Percentiles rank a stretch among this genome's conserved stretches.
phyloP scores from a whole-genome alignment of 2,113 vertebrate species.

The Semnornis frantzii region DNA sequence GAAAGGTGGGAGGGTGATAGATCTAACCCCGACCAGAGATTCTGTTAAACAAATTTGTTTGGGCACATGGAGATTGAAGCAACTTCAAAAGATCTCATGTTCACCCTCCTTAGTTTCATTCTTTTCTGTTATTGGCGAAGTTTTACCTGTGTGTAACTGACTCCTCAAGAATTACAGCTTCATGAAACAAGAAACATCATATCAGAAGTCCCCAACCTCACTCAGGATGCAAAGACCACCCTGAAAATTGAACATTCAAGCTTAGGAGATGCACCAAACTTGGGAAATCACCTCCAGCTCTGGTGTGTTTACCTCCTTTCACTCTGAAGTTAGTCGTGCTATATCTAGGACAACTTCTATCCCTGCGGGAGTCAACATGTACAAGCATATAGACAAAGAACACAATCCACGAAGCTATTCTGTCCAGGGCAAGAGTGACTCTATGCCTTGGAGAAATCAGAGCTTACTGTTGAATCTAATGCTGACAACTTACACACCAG shows the following conservation, averaged over 20 bases:
- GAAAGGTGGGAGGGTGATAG: background rate
- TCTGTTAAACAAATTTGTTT: background rate
- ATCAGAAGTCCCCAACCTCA: background rate
- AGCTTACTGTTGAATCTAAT: background rate
- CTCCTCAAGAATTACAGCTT: background rate
- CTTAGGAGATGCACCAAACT: background rate
- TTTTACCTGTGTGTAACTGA: background rate
- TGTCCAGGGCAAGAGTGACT: background rate
- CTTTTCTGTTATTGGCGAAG: background rate
- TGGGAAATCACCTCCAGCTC: background rate
- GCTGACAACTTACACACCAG: background rate
- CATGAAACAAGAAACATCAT: background rate
- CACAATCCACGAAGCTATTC: background rate
- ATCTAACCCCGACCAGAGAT: background rate
- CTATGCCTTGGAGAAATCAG: background rate
- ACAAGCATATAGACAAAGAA: background rate
- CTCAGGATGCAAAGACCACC: rapidly evolving
- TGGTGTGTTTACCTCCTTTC: background rate
- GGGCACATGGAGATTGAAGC: background rate
- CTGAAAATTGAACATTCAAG: background rate
- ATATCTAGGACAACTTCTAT: background rate
- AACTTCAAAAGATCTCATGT: background rate
- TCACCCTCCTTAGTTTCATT: background rate
- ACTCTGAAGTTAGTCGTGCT: background rate
- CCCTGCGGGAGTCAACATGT: background rate